Base-by-base conservation (phyloP, 2,888 invertebrate species). In the Phlogophora meticulosa region DNA sequence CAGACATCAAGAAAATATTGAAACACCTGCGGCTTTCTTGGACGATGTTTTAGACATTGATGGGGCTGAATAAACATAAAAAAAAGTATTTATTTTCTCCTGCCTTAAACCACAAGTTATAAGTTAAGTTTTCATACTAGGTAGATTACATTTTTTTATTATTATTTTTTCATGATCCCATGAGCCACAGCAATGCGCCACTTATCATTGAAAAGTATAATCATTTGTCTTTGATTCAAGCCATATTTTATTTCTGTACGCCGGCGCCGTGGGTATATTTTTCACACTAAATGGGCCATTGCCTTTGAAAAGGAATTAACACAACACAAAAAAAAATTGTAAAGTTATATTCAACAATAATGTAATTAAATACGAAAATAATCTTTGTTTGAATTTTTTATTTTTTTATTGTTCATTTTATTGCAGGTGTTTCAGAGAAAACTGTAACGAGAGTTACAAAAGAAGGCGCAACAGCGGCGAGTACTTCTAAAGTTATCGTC, bases 381-480 rank as follows among this genome's bases (percentile, higher is more conserved):
- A 61, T 67, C 51, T 46, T 63, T 59, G 22, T 40, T 28, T 38
- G n/a, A n/a, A n/a, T n/a, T n/a, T n/a, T n/a, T n/a, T n/a, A n/a
- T 52, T 38, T 52, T 52, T 38, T 22, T 22, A 52, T 55, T 49
- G 36, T 51, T 71, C 43, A 64, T 58, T 68, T 75, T 64, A 61
- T 66, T 66, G 51, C 57, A 64, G 67, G 63, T 56, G 46, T 70
- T 22, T 69, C 67, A 57, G 63, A 70, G 57, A 76, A 69, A 76
- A 68, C 67, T 65, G 70, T 70, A 61, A 67, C 64, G 46, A 61
- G 67, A 64, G 64, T 76, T 62, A 72, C 72, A 68, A 62, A 68
- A 67, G 67, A 65, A 65, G 69, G 60, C 20, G 66, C 45, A 67
- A 58, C 65, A 63, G 64, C 68, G 53, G 66, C 72, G 63, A 73